phyloP scores from a whole-genome alignment of 1,140 invertebrate genomes.

The Formica selysi region DNA sequence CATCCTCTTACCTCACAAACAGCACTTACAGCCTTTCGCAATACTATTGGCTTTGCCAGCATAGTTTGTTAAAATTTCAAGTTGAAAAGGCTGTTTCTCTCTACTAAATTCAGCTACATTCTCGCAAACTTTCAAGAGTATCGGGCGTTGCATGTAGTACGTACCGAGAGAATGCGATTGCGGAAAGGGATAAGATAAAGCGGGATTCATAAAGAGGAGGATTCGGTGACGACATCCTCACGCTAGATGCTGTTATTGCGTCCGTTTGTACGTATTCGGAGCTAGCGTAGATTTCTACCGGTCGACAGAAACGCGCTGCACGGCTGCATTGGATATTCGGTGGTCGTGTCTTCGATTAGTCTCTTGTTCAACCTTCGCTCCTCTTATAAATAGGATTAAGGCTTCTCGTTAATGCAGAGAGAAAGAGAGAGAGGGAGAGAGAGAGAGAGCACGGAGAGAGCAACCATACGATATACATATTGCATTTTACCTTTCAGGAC shows the following conservation, averaged over 20 bases:
- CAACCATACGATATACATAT: background rate
- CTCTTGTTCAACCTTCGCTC: conserved; percentile 1
- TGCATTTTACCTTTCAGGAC: background rate
- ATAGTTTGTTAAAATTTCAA: conserved; percentile 11
- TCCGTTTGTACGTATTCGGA: conserved; percentile 14
- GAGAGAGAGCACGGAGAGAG: background rate
- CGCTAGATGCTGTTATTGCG: conserved; percentile 35
- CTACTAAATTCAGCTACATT: background rate
- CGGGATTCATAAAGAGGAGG: conserved; percentile 17
- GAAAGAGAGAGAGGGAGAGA: too few species aligned
- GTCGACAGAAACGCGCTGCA: conserved; percentile 20
- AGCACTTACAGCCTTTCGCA: background rate
- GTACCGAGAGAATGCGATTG: conserved; percentile 2
- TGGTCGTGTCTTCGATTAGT: conserved; percentile 38
- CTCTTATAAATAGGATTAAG: conserved; percentile 38
- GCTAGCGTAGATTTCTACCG: background rate
- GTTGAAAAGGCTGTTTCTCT: background rate
- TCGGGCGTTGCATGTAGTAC: background rate
- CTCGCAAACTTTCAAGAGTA: background rate
- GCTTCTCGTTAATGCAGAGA: conserved; percentile 16
- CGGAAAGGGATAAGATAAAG: conserved; percentile 19
- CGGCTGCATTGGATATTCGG: conserved; percentile 30
- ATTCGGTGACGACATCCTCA: conserved; percentile 34
- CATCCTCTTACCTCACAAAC: background rate
- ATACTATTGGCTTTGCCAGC: background rate